Base-by-base conservation (phyloP, 1,140 invertebrate genomes). In the Nephotettix cincticeps region DNA sequence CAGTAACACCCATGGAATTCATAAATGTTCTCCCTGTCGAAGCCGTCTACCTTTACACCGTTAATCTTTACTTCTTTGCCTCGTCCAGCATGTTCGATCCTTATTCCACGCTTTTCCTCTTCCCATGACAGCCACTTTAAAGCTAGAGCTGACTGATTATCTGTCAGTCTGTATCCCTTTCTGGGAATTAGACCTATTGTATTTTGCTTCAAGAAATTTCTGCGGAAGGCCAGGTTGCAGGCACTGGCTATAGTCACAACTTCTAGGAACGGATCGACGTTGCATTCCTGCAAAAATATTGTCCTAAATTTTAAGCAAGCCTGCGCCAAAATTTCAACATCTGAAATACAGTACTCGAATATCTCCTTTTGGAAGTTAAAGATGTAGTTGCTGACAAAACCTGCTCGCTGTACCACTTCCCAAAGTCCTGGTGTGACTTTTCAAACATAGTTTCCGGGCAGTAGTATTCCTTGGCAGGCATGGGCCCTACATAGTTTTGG, bases 251-350 rank as follows among this genome's bases (percentile, higher is more conserved):
- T 68, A n/a, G 70, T 72, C 36, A 66, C 27, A 9, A 51, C 1
- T 14, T 72, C 54, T 23, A 17, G 17, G 27, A 72, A 72, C 17
- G 66, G 73, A 40, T 72, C 66, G 14, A 74, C 30, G 0, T 27
- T 17, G 1, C 17, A 14, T 14, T 45, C 21, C 21, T 69, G 17
- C 3, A 65, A 11, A 72, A 74, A 72, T n/a, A 66, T 19, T 11
- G 56, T 54, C 40, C 58, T 40, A 74, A 80, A 78, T 80, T 78
- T 71, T 63, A 63, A 21, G 79, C 80, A 73, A 74, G 80, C 61
- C 28, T 78, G n/a, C n/a, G n/a, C n/a, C n/a, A n/a, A n/a, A n/a
- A n/a, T n/a, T n/a, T n/a, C n/a, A n/a, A n/a, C n/a, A 27, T 68
- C 77, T 1, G 58, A 75, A 58, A 78, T 23, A 71, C 76, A 68